These are phyloP conservation scores for Batillaria attramentaria DNA, from an alignment of 1,140 invertebrate genomes.

Conservation along the genomic window DNA sequence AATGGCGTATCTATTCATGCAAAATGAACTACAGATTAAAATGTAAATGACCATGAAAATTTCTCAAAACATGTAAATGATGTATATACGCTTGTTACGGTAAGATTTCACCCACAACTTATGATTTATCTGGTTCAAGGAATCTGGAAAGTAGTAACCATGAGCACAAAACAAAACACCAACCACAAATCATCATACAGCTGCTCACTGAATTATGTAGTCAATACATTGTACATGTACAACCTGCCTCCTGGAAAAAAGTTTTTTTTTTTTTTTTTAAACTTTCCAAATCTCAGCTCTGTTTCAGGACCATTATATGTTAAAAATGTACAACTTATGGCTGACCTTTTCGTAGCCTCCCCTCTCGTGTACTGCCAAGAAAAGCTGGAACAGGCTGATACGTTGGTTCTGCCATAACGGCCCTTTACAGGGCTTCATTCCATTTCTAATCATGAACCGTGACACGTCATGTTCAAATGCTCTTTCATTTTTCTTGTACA, in stretches of 20 bases:
- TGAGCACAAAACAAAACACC: not conserved
- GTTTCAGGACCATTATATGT: not conserved
- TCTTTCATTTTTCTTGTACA: slow-evolving; percentile 60
- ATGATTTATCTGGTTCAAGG: not conserved
- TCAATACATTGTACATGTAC: not conserved
- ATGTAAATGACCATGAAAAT: not conserved
- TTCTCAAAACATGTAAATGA: too few species aligned
- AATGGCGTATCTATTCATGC: not conserved
- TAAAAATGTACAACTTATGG: not conserved
- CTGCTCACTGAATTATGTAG: not conserved
- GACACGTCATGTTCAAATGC: slow-evolving; percentile 62
- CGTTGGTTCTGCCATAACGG: slow-evolving; percentile 54
- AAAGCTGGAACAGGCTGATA: slow-evolving; percentile 58
- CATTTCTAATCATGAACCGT: slow-evolving; percentile 55
- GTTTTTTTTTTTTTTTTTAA: not conserved
- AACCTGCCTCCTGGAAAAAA: not conserved
- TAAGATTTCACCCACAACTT: too few species aligned
- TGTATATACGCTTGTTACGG: too few species aligned
- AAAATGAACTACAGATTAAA: too few species aligned
- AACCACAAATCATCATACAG: too few species aligned
- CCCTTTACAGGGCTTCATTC: slow-evolving; percentile 32
- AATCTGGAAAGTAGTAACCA: not conserved
- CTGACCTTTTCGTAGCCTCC: slow-evolving; percentile 58
- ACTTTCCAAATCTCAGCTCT: too few species aligned
- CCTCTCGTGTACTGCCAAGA: slow-evolving; percentile 57